Evolutionary conservation across 1,140 invertebrate genomes (phyloP), one percentile per base, ranked within the genome.

Genomic region (Proctacanthus coquilletti): DNA sequence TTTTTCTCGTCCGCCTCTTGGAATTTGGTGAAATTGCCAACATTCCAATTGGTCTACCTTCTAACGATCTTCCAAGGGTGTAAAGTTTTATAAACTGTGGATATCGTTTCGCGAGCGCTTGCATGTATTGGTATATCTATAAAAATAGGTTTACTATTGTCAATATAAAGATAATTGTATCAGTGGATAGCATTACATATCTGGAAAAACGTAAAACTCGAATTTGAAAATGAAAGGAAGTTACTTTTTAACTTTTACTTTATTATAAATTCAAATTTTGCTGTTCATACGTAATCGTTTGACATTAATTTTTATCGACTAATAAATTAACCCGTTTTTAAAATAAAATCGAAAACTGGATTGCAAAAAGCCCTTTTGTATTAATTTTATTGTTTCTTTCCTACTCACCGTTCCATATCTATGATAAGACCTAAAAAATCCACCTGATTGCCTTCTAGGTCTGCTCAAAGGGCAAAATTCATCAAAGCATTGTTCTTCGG

Each of bases 11-110:
- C 5, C 52, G 46, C 0, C 35, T 27, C 1, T 45, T 40, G 1
- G 43, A 43, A 14, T 56, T 58, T n/a, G 54, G 42, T 0, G 61
- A 63, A 8, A 65, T 51, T 10, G 57, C 61, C 4, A 63, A 39
- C 0, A 39, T 58, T 2, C 52, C 45, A 14, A 65, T 53, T 5
- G 59, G 42, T 1, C 63, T 56, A n/a, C 54, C 53, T 36, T 65
- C 62, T 15, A 45, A 53, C 18, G 59, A 51, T 14, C 44, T 49
- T 8, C 60, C 62, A 41, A 64, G 42, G 0, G 46, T 52, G 27
- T 59, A 52, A 20, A 61, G 50, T 18, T 49, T 56, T 13, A 55
- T 57, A 36, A 49, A 48, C 18, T 51, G 48, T 0, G 55, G 55
- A 47, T 57, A 51, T 17, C 55, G 46, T 4, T 45, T 18, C 2